Evolutionary conservation across 2,113 vertebrate genomes (phyloP).

Genomic region (Zonotrichia leucophrys): DNA sequence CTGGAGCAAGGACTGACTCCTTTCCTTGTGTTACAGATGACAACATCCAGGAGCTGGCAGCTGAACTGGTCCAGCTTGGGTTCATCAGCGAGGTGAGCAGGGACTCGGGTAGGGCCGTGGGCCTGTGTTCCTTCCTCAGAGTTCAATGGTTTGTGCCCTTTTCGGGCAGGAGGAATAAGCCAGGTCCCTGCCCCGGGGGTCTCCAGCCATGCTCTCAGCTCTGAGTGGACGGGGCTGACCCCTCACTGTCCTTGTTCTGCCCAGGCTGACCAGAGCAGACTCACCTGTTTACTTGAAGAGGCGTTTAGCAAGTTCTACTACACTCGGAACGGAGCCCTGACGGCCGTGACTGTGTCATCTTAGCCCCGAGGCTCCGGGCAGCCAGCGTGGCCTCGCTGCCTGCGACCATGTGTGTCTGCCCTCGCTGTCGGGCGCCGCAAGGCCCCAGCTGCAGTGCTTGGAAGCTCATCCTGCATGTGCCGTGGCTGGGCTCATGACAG

Average conservation of each 20-base stretch:
- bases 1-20: background rate
- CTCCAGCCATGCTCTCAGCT: background rate
- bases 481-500: conserved; percentile 38
- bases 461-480: conserved; percentile 62
- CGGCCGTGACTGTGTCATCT: conserved; percentile 93
- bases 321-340: conserved; percentile 89
- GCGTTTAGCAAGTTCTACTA: conserved; percentile 94
- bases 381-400: conserved; percentile 5
- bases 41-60: conserved; percentile 92
- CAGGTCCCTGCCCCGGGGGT: background rate
- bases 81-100: conserved; percentile 95
- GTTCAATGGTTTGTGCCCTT: accelerated
- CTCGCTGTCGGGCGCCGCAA: background rate
- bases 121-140: background rate
- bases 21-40: conserved; percentile 80
- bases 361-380: conserved; percentile 66
- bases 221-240: accelerated
- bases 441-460: conserved; percentile 50
- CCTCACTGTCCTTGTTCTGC: background rate
- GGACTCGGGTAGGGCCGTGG: accelerated
- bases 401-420: conserved; percentile 1
- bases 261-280: conserved; percentile 91
- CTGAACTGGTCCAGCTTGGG: conserved; percentile 94
- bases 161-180: background rate
- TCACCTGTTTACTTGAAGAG: conserved; percentile 94